These are phyloP conservation scores for Podilymbus podiceps DNA, from an alignment of 2,113 vertebrate genomes.

Conservation along the genomic window DNA sequence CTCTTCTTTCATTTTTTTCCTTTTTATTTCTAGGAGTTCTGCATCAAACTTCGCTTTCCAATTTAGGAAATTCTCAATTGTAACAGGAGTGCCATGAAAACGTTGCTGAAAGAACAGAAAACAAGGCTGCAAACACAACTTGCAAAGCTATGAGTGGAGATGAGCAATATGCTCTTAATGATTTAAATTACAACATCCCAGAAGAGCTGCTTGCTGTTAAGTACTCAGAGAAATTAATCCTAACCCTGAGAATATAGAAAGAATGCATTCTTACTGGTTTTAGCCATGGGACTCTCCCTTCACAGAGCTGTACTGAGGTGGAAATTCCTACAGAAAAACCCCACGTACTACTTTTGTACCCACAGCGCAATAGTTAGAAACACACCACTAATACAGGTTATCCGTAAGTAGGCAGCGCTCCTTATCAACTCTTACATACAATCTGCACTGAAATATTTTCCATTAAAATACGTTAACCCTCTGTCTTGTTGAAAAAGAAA, in stretches of 20 bases:
- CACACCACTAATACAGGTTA: not conserved
- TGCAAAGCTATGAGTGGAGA: not conserved
- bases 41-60: conserved; percentile 93
- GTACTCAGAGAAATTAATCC: not conserved
- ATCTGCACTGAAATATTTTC: not conserved
- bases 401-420: not conserved
- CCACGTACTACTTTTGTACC: rapidly evolving
- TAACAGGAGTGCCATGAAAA: conserved; percentile 96
- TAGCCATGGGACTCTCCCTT: not conserved
- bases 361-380: not conserved
- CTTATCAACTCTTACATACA: not conserved
- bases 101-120: conserved; percentile 70
- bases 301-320: not conserved
- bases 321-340: not conserved
- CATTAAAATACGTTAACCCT: not conserved
- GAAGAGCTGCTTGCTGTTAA: not conserved
- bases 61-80: conserved; percentile 93
- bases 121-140: not conserved
- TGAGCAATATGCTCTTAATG: not conserved
- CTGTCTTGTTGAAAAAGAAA: not conserved
- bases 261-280: not conserved
- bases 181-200: not conserved
- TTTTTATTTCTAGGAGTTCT: conserved; percentile 88
- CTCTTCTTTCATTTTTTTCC: conserved; percentile 92
- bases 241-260: not conserved